Evolutionary conservation across 2,113 vertebrate genomes (phyloP), one percentile per base, ranked within the genome.

Genomic region (Serinus canaria): DNA sequence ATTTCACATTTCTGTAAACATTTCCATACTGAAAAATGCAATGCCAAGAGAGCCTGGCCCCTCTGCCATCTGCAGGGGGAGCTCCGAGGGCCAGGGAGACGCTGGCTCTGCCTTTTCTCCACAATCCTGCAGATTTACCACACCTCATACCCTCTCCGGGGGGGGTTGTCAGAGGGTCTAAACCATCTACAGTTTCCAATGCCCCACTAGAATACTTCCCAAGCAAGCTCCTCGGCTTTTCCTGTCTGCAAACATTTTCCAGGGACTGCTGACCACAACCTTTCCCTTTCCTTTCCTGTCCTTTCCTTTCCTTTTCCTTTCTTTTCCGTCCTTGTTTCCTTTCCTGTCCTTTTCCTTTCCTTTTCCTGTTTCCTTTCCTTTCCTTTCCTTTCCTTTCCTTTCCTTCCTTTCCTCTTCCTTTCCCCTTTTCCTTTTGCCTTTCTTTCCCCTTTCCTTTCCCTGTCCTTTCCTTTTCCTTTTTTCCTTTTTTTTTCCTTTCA

Each of bases 41-140:
- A 5, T 16, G 9, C 19, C 13, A 6, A 31, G 53, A 27, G 59
- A 74, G 46, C 28, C 60, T 35, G 80, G 59, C 63, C 70, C 5
- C 37, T 74, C 50, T 83, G 77, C 50, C 23, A 46, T 76, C 91
- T 95, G 87, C 83, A 93, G 94, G 86, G 88, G 90, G 88, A 93
- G 94, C 60, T 30, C 50, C 2, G 55, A 77, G 85, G 92, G 63
- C 78, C 81, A 58, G 68, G 79, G 49, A 68, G 58, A 9, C 30
- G 58, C 67, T 49, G 35, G 24, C 46, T 49, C 39, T 69, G 63
- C 59, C 70, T 88, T 56, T 50, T 27, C 60, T 56, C 27, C 53
- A 3, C 22, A 7, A 0, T 69, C 67, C 27, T 72, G n/a, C n/a
- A 16, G 35, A 16, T 58, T 43, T 8, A 20, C 39, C 55, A 22